Evolutionary conservation across 2,888 invertebrate genomes (phyloP).

Genomic region (Alviniconcha strummeri): DNA sequence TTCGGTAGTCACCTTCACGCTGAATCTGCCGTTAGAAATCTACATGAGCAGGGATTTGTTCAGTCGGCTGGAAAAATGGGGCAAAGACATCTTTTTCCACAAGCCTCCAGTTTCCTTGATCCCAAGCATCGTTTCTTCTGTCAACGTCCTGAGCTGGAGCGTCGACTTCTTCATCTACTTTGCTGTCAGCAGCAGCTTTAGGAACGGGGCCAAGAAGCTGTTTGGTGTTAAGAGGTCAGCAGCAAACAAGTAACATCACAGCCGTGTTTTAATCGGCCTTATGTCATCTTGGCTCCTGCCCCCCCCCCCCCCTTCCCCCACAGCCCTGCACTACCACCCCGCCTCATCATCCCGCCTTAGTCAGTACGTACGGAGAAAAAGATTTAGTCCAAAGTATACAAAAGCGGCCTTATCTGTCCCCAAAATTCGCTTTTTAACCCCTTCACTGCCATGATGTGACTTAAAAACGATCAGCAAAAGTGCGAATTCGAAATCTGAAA

Average conservation of each 20-base stretch:
- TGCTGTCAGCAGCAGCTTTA: not conserved
- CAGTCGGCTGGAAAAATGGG: not conserved
- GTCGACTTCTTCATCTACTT: constrained; percentile 15
- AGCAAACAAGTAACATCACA: not conserved
- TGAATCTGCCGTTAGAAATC: constrained; percentile 7
- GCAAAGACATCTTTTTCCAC: not conserved
- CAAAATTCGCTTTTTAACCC: not conserved
- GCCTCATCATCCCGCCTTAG: no score
- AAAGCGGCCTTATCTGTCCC: not conserved
- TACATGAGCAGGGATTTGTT: constrained; percentile 6
- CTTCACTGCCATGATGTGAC: not conserved
- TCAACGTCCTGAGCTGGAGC: constrained; percentile 17
- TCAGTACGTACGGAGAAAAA: not conserved
- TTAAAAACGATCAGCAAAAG: no score
- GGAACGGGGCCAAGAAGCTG: not conserved
- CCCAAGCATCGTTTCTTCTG: not conserved
- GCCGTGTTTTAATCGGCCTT: not conserved
- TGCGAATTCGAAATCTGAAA: no score
- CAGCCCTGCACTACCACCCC: no score
- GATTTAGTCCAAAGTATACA: not conserved
- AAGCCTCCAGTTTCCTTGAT: not conserved
- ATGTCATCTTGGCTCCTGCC: not conserved
- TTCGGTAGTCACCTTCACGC: not conserved
- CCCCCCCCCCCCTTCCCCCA: no score
- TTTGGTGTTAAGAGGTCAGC: not conserved